Evolutionary conservation across 2,797 vertebrate genomes (phyloP), one percentile per base, ranked within the genome.

Genomic region (Tokudaia tokunoshimensis): DNA sequence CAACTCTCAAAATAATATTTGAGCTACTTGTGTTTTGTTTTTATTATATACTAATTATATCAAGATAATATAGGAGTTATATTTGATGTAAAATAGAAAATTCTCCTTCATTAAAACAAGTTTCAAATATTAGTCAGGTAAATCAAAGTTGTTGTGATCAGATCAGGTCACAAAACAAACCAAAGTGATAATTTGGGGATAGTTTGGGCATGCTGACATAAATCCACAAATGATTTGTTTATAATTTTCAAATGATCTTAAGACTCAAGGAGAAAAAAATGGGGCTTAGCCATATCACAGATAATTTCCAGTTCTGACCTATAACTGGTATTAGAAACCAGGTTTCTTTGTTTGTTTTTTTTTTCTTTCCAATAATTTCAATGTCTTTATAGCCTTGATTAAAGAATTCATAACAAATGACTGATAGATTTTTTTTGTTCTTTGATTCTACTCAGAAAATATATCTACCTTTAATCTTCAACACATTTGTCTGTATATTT

Each of bases 391-490:
- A 91, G 67, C 3, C 50, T 61, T 97, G 65, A 89, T 94, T 55
- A 96, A 96, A 29, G 65, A 63, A 79, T 85, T 91, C 92, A 72
- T 81, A 81, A 50, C 67, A 97, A 96, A 81, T 31, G 20, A 88
- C 6, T 78, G 9, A 59, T 13, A 85, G 6, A 87, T 22, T 8
- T 17, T 55, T 12, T 86, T 91, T 59, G 83, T 81, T 93, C 70
- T 97, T 98, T 95, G n/a, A 88, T 93, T 61, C 87, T 19, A 13
- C 85, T 94, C 91, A 65, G 50, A 22, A 79, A 88, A 85, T 94
- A 88, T 10, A 87, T 20, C 3, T n/a, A 85, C 50, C 75, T 95
- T 97, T 96, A 75, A 95, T 94, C 83, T 95, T 93, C 70, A 87
- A 44, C 14, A 91, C 7, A 17, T 75, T 94, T 95, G 70, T 85